These are phyloP conservation scores for Diadegma fenestrale DNA, from an alignment of 2,888 invertebrate genomes.

Conservation along the genomic window DNA sequence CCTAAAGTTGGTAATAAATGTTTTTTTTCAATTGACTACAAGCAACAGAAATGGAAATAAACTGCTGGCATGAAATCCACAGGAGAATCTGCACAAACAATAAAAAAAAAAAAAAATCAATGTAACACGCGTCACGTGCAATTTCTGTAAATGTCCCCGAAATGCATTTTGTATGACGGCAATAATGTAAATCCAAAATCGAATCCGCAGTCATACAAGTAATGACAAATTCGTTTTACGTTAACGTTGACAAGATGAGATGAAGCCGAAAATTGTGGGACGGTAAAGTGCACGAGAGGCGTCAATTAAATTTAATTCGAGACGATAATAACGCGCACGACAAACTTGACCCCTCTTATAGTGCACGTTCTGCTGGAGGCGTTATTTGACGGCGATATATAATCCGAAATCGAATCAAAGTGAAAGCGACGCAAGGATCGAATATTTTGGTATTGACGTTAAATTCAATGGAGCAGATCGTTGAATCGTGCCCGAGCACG, in stretches of 20 bases:
- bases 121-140: background rate
- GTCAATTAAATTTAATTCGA: constrained; percentile 35
- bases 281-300: background rate
- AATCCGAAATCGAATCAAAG: constrained; percentile 48
- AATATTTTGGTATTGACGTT: constrained; percentile 69
- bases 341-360: constrained; percentile 35
- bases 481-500: constrained; percentile 68
- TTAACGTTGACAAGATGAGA: background rate
- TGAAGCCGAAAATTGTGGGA: background rate
- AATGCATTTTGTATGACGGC: background rate
- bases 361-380: constrained; percentile 49
- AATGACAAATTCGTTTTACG: too few species aligned
- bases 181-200: background rate
- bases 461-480: constrained; percentile 73
- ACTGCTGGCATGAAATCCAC: background rate
- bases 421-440: constrained; percentile 56
- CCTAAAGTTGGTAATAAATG: background rate
- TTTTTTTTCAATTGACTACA: background rate
- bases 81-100: background rate
- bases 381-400: constrained; percentile 58
- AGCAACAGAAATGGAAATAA: background rate
- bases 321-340: constrained; percentile 43
- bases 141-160: too few species aligned
- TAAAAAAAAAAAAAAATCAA: background rate
- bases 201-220: background rate